Evolutionary conservation across 2,113 vertebrate species (phyloP).

Genomic region (Delphinapterus leucas): DNA sequence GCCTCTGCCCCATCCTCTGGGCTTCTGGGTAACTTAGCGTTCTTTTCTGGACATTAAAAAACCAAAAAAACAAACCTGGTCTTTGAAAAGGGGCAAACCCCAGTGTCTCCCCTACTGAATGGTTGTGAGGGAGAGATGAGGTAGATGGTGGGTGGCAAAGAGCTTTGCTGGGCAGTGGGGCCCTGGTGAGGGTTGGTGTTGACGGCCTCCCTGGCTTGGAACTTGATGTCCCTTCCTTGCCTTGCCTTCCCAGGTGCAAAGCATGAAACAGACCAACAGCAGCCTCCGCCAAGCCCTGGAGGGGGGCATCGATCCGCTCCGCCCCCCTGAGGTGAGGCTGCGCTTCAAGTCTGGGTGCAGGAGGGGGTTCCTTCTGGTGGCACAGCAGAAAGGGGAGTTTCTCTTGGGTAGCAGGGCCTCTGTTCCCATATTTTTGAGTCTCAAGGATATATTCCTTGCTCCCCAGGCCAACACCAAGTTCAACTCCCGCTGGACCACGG

Average conservation of each 20-base stretch:
- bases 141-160: background rate
- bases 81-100: background rate
- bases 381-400: background rate
- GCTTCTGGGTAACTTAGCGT: background rate
- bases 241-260: constrained; percentile 86
- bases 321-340: constrained; percentile 86
- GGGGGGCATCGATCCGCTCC: constrained; percentile 84
- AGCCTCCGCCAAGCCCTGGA: constrained; percentile 86
- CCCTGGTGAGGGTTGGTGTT: background rate
- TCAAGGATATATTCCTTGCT: background rate
- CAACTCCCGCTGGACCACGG: constrained; percentile 93
- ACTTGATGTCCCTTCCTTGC: background rate
- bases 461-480: constrained; percentile 87
- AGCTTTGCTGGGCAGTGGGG: background rate
- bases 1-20: background rate
- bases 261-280: constrained; percentile 92
- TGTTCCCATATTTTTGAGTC: background rate
- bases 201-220: background rate
- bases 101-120: background rate
- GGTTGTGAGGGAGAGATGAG: background rate
- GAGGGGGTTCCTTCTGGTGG: background rate
- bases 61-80: background rate
- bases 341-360: background rate
- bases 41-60: background rate
- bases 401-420: background rate